A percentile compares a stretch with the other conserved stretches of the same genome.
Evolutionary conservation across 2,888 invertebrate genomes (phyloP).

Genomic region (Thecophora atra): DNA sequence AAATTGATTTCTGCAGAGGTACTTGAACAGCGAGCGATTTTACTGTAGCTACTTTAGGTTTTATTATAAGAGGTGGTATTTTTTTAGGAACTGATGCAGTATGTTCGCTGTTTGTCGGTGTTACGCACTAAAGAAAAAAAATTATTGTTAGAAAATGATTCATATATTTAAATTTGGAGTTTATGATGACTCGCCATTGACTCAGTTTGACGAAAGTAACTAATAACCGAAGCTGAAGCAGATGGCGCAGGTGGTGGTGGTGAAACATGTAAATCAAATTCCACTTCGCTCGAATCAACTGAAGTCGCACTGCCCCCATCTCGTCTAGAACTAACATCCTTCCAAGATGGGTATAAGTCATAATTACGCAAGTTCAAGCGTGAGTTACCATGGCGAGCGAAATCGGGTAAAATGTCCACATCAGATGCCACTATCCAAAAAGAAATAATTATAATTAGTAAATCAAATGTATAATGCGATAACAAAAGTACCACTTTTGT

Average conservation of each 20-base stretch:
- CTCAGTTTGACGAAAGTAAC: slow-evolving; percentile 47
- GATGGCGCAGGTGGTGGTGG: slow-evolving; percentile 49
- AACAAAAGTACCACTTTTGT: slow-evolving; percentile 52
- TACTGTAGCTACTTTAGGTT: slow-evolving; percentile 66
- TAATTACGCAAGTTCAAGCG: slow-evolving; percentile 42
- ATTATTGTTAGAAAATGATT: neutral
- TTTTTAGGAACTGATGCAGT: slow-evolving; percentile 37
- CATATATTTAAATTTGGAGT: slow-evolving; percentile 6
- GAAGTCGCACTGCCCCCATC: slow-evolving; percentile 46
- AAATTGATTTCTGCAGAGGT: slow-evolving; percentile 62
- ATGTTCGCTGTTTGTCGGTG: slow-evolving; percentile 36
- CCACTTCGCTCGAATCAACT: slow-evolving; percentile 56
- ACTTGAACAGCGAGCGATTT: slow-evolving; percentile 64
- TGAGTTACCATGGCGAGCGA: slow-evolving; percentile 40
- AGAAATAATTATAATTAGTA: neutral
- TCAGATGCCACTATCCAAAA: slow-evolving; percentile 43
- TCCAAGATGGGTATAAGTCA: slow-evolving; percentile 51
- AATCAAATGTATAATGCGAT: neutral
- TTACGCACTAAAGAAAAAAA: slow-evolving; percentile 22
- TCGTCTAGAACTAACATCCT: slow-evolving; percentile 44
- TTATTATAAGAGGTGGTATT: slow-evolving; percentile 57
- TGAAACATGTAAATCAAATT: slow-evolving; percentile 48
- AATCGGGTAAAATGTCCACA: slow-evolving; percentile 41
- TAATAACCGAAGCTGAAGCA: slow-evolving; percentile 51
- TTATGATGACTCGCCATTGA: slow-evolving; percentile 45